Conservation (phyloP, 1,140 invertebrate genomes). For the Lordiphosa stackelbergi region DNA sequence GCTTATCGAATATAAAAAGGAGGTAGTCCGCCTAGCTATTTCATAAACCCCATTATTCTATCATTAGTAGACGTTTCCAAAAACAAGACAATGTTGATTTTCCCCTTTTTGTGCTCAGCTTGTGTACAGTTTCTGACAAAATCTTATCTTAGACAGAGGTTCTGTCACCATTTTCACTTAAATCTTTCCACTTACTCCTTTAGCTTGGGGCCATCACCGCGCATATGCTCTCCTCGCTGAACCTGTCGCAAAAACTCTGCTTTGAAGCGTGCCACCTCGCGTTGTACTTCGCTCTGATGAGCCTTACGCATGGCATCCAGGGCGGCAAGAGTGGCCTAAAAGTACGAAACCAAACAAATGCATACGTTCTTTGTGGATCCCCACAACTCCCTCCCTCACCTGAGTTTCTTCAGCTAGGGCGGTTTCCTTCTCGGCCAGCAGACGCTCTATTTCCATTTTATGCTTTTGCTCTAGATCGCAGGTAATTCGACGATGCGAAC, state of each 20-base stretch:
- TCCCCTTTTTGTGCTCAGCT: too few relatives aligned
- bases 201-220: slow-evolving; percentile 53
- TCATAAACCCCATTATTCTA: too few relatives aligned
- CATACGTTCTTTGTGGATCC: too few relatives aligned
- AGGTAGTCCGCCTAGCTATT: too few relatives aligned
- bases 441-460: slow-evolving; percentile 81
- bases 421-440: slow-evolving; percentile 88
- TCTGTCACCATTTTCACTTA: too few relatives aligned
- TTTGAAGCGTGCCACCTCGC: slow-evolving; percentile 91
- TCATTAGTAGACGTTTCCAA: too few relatives aligned
- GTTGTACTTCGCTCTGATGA: slow-evolving; percentile 93
- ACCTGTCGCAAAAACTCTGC: slow-evolving; percentile 88
- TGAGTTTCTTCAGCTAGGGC: slow-evolving; percentile 93
- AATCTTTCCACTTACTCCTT: slow-evolving; percentile 59
- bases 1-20: too few relatives aligned
- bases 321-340: slow-evolving; percentile 84
- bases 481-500: slow-evolving; percentile 90
- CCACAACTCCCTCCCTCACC: slow-evolving; percentile 26
- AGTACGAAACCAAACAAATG: neutral
- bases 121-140: too few relatives aligned
- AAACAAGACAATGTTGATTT: too few relatives aligned
- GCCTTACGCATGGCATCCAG: slow-evolving; percentile 95
- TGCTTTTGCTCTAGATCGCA: slow-evolving; percentile 91
- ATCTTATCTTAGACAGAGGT: too few relatives aligned
- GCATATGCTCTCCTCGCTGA: slow-evolving; percentile 78